Percentiles rank a stretch among this genome's conserved stretches.
Conservation (phyloP, 1,140 invertebrate genomes). For the Drosophila willistoni region DNA sequence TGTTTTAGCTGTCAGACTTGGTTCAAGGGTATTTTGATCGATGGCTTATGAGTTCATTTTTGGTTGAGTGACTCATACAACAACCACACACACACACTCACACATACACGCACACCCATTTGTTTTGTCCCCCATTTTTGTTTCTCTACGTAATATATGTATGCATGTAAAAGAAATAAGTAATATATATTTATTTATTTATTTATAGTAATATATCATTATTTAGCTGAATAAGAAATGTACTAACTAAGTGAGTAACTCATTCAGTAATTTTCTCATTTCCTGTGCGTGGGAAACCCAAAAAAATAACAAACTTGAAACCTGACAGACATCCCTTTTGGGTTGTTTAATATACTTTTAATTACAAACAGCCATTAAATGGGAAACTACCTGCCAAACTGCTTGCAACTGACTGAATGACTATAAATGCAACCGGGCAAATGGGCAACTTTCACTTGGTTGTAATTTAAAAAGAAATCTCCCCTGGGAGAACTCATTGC, state of each 20-base stretch:
- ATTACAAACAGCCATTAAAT: conserved; percentile 44
- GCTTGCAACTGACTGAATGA: conserved; percentile 29
- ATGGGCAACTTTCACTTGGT: conserved; percentile 60
- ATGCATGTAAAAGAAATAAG: too few species aligned
- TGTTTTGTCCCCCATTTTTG: too few species aligned
- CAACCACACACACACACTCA: background rate
- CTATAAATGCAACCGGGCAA: conserved; percentile 21
- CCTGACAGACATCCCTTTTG: conserved; percentile 17
- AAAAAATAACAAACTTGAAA: background rate
- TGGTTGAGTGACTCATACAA: conserved; percentile 51
- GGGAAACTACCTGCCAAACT: conserved; percentile 14
- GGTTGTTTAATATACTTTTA: conserved; percentile 69
- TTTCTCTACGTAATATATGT: too few species aligned
- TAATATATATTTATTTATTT: background rate
- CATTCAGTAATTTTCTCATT: conserved; percentile 18
- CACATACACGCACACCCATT: background rate
- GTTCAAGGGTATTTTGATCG: conserved; percentile 77
- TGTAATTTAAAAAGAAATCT: conserved; percentile 43
- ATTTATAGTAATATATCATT: conserved; percentile 2
- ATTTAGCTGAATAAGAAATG: background rate
- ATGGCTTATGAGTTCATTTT: conserved; percentile 42
- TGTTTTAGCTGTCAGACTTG: conserved; percentile 60
- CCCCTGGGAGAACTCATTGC: conserved; percentile 57
- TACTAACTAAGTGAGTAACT: background rate
- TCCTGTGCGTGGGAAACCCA: conserved; percentile 59